Conservation (phyloP, 2,888 invertebrate species). For the Platycnemis pennipes region DNA sequence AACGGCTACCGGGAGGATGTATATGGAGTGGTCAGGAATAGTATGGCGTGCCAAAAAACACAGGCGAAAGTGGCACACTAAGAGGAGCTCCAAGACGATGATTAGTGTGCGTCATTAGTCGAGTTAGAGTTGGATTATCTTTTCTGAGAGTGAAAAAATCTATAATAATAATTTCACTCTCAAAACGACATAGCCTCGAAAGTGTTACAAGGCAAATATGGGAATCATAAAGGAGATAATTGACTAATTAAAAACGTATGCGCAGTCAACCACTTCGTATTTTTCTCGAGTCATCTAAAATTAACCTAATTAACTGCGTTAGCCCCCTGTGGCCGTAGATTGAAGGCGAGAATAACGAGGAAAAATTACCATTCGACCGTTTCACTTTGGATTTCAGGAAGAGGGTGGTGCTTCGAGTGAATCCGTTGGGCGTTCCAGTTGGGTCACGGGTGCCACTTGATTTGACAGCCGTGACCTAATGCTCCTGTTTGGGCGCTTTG, state of each 20-base stretch:
- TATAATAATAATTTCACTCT: too few relatives aligned
- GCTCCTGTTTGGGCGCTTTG: not conserved
- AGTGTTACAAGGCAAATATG: too few relatives aligned
- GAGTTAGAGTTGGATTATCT: not conserved
- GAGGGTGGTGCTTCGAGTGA: not conserved
- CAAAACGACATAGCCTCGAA: too few relatives aligned
- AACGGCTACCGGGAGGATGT: not conserved
- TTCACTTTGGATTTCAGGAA: not conserved
- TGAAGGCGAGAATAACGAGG: not conserved
- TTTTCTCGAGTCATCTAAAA: not conserved
- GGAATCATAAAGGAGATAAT: too few relatives aligned
- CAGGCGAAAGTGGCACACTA: not conserved
- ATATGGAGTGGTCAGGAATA: slow-evolving; percentile 12
- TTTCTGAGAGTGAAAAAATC: too few relatives aligned
- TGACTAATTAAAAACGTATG: too few relatives aligned
- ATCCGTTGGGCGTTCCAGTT: not conserved
- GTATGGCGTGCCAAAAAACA: not conserved
- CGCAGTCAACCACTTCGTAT: too few relatives aligned
- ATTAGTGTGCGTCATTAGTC: not conserved
- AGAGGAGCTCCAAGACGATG: not conserved
- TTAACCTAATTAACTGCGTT: not conserved
- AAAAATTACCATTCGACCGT: not conserved
- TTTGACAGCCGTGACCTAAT: slow-evolving; percentile 35
- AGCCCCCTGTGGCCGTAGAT: not conserved
- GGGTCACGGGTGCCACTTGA: not conserved